Evolutionary conservation across 2,888 invertebrate species (phyloP).

Genomic region (Bembecia ichneumoniformis): DNA sequence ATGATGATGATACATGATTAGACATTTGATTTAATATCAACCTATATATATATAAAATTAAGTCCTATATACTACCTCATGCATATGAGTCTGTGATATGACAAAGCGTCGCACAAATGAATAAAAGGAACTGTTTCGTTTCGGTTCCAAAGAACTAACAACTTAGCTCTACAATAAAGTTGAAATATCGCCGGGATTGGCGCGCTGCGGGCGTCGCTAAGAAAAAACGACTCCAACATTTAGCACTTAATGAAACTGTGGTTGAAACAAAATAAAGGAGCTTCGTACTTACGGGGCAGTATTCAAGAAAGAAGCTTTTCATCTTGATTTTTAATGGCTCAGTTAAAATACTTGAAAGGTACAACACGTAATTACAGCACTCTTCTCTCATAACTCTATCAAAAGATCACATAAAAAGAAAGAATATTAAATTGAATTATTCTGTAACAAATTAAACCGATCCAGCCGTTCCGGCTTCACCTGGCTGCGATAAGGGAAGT

Average conservation of each 20-base stretch:
- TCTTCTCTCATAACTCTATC: neutral
- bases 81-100: no score
- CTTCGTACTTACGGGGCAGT: conserved; percentile 48
- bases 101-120: no score
- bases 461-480: no score
- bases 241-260: conserved; percentile 70
- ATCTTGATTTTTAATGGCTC: conserved; percentile 37
- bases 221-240: conserved; percentile 60
- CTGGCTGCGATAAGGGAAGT: no score
- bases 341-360: conserved; percentile 40
- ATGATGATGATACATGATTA: no score
- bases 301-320: conserved; percentile 41
- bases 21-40: no score
- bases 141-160: conserved; percentile 29
- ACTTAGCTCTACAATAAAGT: conserved; percentile 60
- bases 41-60: no score
- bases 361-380: neutral
- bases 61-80: no score
- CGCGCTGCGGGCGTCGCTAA: conserved; percentile 47
- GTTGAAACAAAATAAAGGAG: conserved; percentile 63
- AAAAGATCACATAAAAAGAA: no score
- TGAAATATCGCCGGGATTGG: conserved; percentile 63
- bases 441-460: no score
- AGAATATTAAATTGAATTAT: no score
- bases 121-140: conserved; percentile 8